Evolutionary conservation across 2,797 vertebrate species (phyloP), one percentile per base, ranked within the genome.

Genomic region (Pangasius mekongensis): DNA sequence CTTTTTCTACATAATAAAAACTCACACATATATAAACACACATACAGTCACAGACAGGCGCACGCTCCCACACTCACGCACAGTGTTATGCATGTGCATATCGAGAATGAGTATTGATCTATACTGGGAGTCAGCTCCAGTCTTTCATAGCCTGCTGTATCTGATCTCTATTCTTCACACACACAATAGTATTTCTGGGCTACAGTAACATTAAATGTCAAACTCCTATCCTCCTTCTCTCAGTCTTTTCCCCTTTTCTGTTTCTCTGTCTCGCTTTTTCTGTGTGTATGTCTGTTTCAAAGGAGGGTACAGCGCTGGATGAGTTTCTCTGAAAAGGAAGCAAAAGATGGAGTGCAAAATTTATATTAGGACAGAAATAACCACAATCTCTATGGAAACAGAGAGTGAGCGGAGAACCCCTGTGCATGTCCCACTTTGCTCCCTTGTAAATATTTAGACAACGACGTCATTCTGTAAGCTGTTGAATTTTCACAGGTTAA

Each of bases 91-190:
- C 85, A 82, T 83, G 87, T 89, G 69, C 86, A 91, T 90, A 90
- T 88, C 81, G 80, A 89, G 84, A 90, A 90, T 78, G 87, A 83
- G 89, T 91, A 92, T 92, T 90, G 89, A 92, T 92, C 86, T 83
- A 24, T 62, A 56, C 64, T 80, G 43, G 74, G 86, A 87, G 89
- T 86, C 89, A 71, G 89, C 84, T 87, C 88, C 86, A 85, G 87
- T 89, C 85, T 87, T 90, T 89, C 85, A 90, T 87, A 89, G 86
- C 76, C 39, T 81, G 77, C 82, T 85, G 85, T 85, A 89, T 89
- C 90, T 91, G 89, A 89, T 90, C 87, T 89, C 89, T 91, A 83
- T 91, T 91, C 90, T 89, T 81, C 74, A 85, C 86, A 87, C 86
- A 87, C 88, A 91, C 84, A 86, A 84, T 85, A 86, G 66, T 87